phyloP scores from a whole-genome alignment of 2,888 invertebrate species.

The Scaptomyza polygonia region DNA sequence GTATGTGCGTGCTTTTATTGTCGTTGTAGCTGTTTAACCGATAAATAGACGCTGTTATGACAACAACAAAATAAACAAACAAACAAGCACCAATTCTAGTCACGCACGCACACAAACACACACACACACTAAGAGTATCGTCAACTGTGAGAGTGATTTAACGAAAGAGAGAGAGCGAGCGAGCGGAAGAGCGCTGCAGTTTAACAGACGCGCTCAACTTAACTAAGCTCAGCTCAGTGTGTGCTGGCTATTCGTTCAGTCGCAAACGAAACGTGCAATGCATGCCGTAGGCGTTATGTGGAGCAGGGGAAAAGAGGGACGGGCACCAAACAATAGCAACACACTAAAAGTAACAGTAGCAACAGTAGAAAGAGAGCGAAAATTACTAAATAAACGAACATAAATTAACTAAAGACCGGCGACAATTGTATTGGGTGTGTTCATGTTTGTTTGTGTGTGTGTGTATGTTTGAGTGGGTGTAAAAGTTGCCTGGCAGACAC shows the following conservation, averaged over 20 bases:
- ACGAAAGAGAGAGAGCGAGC: slow-evolving; percentile 9
- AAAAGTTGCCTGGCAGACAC: slow-evolving; percentile 27
- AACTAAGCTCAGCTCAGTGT: slow-evolving; percentile 61
- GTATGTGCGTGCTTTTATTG: slow-evolving; percentile 33
- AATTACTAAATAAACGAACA: slow-evolving; percentile 55
- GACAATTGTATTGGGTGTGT: background rate
- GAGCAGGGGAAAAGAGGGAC: slow-evolving; percentile 5
- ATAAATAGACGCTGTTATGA: slow-evolving; percentile 74
- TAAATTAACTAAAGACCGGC: slow-evolving; percentile 54
- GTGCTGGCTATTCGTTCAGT: slow-evolving; percentile 17
- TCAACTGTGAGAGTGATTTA: slow-evolving; percentile 36
- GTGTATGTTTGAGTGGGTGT: slow-evolving; percentile 8
- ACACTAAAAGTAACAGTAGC: slow-evolving; percentile 18
- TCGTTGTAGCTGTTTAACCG: slow-evolving; percentile 49
- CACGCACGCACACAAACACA: slow-evolving; percentile 58
- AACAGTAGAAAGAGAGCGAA: slow-evolving; percentile 20
- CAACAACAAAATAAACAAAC: slow-evolving; percentile 58
- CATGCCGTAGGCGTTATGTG: slow-evolving; percentile 41
- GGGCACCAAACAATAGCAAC: slow-evolving; percentile 25
- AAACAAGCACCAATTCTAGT: slow-evolving; percentile 67
- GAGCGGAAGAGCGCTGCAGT: slow-evolving; percentile 41
- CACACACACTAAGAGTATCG: slow-evolving; percentile 4
- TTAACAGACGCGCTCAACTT: slow-evolving; percentile 58
- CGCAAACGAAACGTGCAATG: slow-evolving; percentile 48
- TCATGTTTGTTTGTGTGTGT: slow-evolving; percentile 8